Percentiles rank a stretch among this genome's conserved stretches.
Conservation (phyloP, 64 coral and sea anemone genomes). For the Porites australiensis region DNA sequence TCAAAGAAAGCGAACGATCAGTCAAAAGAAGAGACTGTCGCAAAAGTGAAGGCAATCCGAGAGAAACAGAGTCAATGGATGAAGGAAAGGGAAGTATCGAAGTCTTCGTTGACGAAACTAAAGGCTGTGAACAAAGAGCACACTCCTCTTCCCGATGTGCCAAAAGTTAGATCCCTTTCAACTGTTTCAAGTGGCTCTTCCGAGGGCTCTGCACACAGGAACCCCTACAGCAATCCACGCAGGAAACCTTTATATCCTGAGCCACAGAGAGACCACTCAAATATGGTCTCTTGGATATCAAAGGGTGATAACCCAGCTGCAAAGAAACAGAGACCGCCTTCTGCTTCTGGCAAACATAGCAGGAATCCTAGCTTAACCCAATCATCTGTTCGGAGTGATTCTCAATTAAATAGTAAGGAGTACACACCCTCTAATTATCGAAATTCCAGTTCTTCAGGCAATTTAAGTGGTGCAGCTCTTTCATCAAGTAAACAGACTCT, state of each 20-base stretch:
- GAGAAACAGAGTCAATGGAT: constrained; percentile 94
- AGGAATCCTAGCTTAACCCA: constrained; percentile 6
- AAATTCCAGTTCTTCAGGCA: constrained; percentile 4
- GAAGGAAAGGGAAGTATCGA: constrained; percentile 83
- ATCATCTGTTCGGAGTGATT: neutral
- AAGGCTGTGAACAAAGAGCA: constrained; percentile 36
- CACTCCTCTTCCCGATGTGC: constrained; percentile 39
- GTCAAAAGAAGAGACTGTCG: constrained; percentile 63
- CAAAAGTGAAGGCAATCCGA: constrained; percentile 83
- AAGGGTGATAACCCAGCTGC: constrained; percentile 42
- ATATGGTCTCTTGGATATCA: constrained; percentile 77
- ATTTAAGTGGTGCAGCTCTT: neutral
- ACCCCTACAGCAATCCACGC: constrained; percentile 66
- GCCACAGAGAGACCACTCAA: constrained; percentile 77
- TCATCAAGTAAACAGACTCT: constrained; percentile 39
- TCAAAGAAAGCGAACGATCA: constrained; percentile 32
- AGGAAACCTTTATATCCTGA: constrained; percentile 86
- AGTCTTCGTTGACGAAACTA: constrained; percentile 8
- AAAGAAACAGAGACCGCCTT: constrained; percentile 68
- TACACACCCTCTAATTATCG: constrained; percentile 39
- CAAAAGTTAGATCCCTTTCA: constrained; percentile 8
- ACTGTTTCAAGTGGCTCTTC: constrained; percentile 22
- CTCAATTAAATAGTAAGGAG: neutral
- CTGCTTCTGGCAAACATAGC: neutral
- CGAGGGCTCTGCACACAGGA: constrained; percentile 33